These are phyloP conservation scores for Heliconius ismenius DNA, from an alignment of 2,888 invertebrate genomes.

Conservation along the genomic window DNA sequence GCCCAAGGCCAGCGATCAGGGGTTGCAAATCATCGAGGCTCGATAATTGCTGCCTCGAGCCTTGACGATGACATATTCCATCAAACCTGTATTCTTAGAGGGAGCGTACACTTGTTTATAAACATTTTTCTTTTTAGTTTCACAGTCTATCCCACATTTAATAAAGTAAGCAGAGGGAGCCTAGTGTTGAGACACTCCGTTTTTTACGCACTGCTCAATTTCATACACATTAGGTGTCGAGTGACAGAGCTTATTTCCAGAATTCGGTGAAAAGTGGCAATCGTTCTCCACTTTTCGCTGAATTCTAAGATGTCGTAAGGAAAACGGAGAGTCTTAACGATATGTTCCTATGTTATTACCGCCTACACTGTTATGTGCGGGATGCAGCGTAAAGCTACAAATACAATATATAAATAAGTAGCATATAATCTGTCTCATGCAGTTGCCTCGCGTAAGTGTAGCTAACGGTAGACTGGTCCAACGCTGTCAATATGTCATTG, in stretches of 20 bases:
- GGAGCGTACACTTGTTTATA: slow-evolving; percentile 11
- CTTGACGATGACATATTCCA: slow-evolving; percentile 73
- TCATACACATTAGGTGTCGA: too few relatives aligned
- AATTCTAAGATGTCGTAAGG: too few relatives aligned
- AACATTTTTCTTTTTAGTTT: neutral
- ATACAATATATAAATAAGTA: neutral
- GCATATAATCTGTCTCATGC: neutral
- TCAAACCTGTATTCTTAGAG: slow-evolving; percentile 58
- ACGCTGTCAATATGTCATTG: slow-evolving; percentile 73
- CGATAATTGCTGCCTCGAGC: slow-evolving; percentile 69
- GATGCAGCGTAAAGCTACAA: neutral
- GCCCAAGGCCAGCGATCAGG: slow-evolving; percentile 65
- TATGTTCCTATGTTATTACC: too few relatives aligned
- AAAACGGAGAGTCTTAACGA: too few relatives aligned
- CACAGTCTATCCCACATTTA: neutral
- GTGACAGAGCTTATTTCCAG: too few relatives aligned
- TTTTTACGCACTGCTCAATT: neutral
- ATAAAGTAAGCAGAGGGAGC: neutral
- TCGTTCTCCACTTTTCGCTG: too few relatives aligned
- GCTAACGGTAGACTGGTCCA: slow-evolving; percentile 48
- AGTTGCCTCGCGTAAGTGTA: slow-evolving; percentile 7
- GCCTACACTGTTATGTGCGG: too few relatives aligned
- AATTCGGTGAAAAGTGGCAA: too few relatives aligned
- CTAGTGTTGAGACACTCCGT: neutral
- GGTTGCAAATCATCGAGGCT: slow-evolving; percentile 66